Percentiles rank a stretch among this genome's conserved stretches.
Conservation (phyloP, 1,140 invertebrate species). For the Diorhabda carinulata region DNA sequence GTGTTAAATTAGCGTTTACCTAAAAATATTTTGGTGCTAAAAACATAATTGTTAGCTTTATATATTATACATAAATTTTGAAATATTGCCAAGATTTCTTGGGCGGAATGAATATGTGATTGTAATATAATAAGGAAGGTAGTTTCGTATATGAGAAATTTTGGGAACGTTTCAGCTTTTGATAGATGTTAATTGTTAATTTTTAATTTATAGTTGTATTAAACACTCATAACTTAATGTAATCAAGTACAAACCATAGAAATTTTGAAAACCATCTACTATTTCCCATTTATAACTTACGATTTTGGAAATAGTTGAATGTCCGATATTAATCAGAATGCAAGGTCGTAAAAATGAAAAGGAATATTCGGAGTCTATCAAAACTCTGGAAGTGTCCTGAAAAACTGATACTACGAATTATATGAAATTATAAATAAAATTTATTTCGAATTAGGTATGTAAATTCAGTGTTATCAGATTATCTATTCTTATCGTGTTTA, state of each 20-base stretch:
- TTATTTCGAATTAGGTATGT: too few species aligned
- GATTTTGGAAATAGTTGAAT: constrained; percentile 18
- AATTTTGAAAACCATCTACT: constrained; percentile 11
- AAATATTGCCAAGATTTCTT: background rate
- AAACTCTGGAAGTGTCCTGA: too few species aligned
- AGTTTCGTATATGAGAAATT: constrained; percentile 14
- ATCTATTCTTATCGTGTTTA: too few species aligned
- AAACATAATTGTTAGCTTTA: constrained; percentile 18
- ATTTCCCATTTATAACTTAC: constrained; percentile 19
- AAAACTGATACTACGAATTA: too few species aligned
- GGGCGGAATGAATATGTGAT: constrained; percentile 14
- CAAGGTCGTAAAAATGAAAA: background rate
- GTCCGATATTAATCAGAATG: constrained; percentile 17
- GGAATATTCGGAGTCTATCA: too few species aligned
- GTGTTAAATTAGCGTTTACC: constrained; percentile 5
- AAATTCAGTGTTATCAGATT: too few species aligned
- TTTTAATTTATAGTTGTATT: constrained; percentile 13
- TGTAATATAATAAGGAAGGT: constrained; percentile 18
- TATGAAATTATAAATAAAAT: too few species aligned
- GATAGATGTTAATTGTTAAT: constrained; percentile 21
- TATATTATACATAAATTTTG: constrained; percentile 8
- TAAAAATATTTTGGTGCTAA: constrained; percentile 18
- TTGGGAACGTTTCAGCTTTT: background rate
- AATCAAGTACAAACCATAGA: constrained; percentile 25
- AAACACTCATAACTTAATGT: constrained; percentile 19